Evolutionary conservation across 2,113 vertebrate species (phyloP).

Genomic region (Phylloscopus trochiloides): DNA sequence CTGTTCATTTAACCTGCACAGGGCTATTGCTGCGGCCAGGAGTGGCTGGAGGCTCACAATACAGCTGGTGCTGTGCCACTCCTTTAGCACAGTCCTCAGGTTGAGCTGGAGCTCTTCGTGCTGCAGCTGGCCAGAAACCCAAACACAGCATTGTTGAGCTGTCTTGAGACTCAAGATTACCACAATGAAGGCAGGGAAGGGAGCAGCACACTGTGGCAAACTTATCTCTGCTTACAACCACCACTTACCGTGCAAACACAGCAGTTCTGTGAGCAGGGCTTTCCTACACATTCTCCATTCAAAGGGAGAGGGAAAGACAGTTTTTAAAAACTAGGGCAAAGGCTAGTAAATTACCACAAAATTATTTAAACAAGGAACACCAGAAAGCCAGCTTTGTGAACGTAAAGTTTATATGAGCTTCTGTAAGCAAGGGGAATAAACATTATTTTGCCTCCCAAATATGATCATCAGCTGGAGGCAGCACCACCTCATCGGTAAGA

Average conservation of each 20-base stretch:
- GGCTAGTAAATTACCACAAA: background rate
- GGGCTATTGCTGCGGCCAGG: background rate
- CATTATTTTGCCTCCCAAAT: background rate
- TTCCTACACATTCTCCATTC: background rate
- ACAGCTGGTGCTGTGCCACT: accelerated
- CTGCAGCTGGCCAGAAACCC: background rate
- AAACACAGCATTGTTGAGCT: background rate
- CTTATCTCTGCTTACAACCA: background rate
- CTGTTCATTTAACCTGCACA: background rate
- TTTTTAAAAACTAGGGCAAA: background rate
- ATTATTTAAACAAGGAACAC: background rate
- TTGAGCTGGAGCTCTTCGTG: background rate
- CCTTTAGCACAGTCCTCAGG: accelerated
- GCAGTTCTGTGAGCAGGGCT: background rate
- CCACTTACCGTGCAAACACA: background rate
- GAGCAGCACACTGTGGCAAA: background rate
- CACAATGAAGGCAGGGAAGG: background rate
- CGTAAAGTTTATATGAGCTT: background rate
- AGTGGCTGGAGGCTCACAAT: background rate
- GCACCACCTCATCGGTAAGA: background rate
- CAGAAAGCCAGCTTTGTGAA: background rate
- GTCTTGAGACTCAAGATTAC: background rate
- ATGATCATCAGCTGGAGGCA: background rate
- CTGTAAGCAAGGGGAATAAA: background rate
- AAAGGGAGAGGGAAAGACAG: background rate